phyloP scores from a whole-genome alignment of 1,140 invertebrate genomes.

The Tribolium castaneum region DNA sequence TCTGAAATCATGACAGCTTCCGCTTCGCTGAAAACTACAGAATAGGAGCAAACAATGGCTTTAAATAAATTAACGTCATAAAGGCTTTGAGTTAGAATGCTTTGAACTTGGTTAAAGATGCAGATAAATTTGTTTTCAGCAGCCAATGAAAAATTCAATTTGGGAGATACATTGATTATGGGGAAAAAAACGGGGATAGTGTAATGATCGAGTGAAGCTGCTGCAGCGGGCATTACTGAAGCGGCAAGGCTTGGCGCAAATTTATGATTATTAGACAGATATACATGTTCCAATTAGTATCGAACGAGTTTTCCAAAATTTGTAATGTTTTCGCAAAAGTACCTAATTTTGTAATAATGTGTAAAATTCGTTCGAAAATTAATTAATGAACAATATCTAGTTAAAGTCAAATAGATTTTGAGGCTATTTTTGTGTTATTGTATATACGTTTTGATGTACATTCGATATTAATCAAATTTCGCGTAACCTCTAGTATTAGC shows the following conservation, averaged over 20 bases:
- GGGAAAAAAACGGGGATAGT: no score
- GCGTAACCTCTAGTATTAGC: not conserved
- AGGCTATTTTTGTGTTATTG: not conserved
- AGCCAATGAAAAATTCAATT: not conserved
- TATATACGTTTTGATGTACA: not conserved
- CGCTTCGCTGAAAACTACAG: not conserved
- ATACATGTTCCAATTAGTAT: no score
- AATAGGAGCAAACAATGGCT: constrained; percentile 1
- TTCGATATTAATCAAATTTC: not conserved
- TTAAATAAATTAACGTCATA: constrained; percentile 19
- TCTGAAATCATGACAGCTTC: not conserved
- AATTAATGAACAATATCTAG: not conserved
- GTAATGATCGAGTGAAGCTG: no score
- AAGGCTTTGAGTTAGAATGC: not conserved
- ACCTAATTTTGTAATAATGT: no score
- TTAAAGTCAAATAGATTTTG: not conserved
- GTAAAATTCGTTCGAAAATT: no score
- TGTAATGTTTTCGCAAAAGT: no score
- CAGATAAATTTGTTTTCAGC: not conserved
- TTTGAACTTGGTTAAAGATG: constrained; percentile 2
- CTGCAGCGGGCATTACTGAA: no score
- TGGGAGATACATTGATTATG: no score
- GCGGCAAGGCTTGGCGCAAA: no score
- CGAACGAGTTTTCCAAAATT: no score
- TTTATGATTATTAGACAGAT: no score